Base-by-base conservation (phyloP, 2,888 invertebrate species). In the Cosmia trapezina region DNA sequence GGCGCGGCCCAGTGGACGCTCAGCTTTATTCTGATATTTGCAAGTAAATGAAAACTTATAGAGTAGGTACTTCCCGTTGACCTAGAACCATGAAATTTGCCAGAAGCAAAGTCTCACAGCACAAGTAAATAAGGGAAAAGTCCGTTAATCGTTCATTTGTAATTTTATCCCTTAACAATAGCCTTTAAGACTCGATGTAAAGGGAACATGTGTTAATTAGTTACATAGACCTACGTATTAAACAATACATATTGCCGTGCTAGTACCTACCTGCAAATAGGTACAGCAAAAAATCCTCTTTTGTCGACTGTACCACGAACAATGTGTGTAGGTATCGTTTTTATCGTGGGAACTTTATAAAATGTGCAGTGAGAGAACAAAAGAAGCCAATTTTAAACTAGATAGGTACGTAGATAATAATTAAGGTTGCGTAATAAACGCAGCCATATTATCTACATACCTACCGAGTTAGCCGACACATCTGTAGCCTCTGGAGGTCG, bases 281-380 rank as follows among this genome's bases (percentile, higher is more conserved):
- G n/a, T n/a, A 45, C 12, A 51, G 14, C n/a, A 4, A 45, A 33
- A 62, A 8, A 33, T 2, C 12, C 8, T 68, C 4, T 54, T 79
- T 79, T 79, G 54, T 73, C 43, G 73, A 56, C 54, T 28, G 28
- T 80, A 78, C 41, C 11, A 45, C 45, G 72, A 71, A 81, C 70
- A 76, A 81, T 81, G 68, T 69, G 61, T 51, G 73, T n/a, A n/a
- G n/a, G n/a, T 80, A 70, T 76, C 57, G 81, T 70, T 70, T 33
- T 68, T 76, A 76, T 67, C 76, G 82, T 84, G 82, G 81, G 84
- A 81, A 81, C 67, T 71, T 90, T 81, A 78, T 80, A 79, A 53
- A 86, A 85, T 60, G 45, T 19, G 53, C 56, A 65, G 66, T 67
- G 43, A 49, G 53, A 72, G 60, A 78, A 66, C 71, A 83, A 81